Base-by-base conservation (phyloP, 2,888 invertebrate genomes). In the Fragum whitleyi region DNA sequence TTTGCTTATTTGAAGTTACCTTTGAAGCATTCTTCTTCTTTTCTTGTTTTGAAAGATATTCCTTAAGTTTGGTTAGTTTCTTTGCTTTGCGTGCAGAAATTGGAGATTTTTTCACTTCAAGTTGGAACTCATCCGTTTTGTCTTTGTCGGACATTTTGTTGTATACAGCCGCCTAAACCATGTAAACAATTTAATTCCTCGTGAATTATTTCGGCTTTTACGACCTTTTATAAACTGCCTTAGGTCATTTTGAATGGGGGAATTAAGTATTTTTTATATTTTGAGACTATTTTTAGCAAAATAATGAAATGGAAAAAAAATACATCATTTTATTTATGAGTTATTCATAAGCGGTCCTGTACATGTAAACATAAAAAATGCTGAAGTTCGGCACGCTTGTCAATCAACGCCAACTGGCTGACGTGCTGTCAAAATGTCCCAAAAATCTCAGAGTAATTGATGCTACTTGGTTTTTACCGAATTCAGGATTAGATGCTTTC, bases 401-500 rank as follows among this genome's bases (percentile, higher is more conserved):
- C 16, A 80, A 85, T 42, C 81, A 83, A 1, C 82, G 86, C 72
- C 78, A 78, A 65, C 74, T 89, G 28, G 79, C 79, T 9, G 80
- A 87, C 68, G 73, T 62, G 28, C 21, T 87, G 19, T n/a, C 73
- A 57, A 81, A 78, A n/a, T 73, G 61, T 14, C 74, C 87, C 16
- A 83, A 86, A 62, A 89, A 88, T 32, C 70, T 92, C 1, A 79
- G 90, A 68, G 82, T 93, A 28, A 72, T 93, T 9, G 93, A 93
- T 83, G 90, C 90, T 3, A 89, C 92, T 1, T 93, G 90, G 89
- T 91, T 92, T 71, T 75, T 92, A 39, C 92, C 93, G 36, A 84
- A 71, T 36, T 78, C 87, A 11, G 89, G 89, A 0, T 87, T 89
- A 81, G 88, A 90, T 77, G 89, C 89, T 0, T 67, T 74, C 42